phyloP scores from a whole-genome alignment of 2,797 vertebrate genomes.

The Pangasius sanitwongsei region DNA sequence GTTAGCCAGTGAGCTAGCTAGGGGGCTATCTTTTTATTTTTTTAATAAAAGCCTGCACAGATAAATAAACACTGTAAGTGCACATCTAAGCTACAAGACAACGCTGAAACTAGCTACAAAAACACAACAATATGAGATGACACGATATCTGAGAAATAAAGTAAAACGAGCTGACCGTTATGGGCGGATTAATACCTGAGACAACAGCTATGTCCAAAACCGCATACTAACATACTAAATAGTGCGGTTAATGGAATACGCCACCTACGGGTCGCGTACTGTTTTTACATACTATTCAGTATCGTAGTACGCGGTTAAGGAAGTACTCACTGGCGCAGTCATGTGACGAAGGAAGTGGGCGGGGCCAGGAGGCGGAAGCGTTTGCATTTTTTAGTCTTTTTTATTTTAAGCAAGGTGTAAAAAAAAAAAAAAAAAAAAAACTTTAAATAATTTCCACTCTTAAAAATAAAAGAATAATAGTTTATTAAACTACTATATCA shows the following conservation, averaged over 20 bases:
- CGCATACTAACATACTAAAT: conserved; percentile 35
- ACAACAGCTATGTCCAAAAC: conserved; percentile 2
- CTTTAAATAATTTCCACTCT: background rate
- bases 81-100: background rate
- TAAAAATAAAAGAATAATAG: background rate
- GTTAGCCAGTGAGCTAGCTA: conserved; percentile 24
- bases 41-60: background rate
- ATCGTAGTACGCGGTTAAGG: background rate
- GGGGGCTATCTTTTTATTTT: background rate
- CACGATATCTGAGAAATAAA: background rate
- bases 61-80: background rate
- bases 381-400: background rate
- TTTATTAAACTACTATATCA: too few species aligned
- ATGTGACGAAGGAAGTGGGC: background rate
- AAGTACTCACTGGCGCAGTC: conserved; percentile 1
- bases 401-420: background rate
- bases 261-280: background rate
- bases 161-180: conserved; percentile 14
- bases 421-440: background rate
- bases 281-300: conserved; percentile 1
- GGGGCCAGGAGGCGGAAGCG: background rate
- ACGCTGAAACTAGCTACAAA: background rate
- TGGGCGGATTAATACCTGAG: conserved; percentile 7
- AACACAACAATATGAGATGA: background rate
- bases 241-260: background rate